These are phyloP conservation scores for Neodiprion lecontei DNA, from an alignment of 1,140 invertebrate species.

Conservation along the genomic window DNA sequence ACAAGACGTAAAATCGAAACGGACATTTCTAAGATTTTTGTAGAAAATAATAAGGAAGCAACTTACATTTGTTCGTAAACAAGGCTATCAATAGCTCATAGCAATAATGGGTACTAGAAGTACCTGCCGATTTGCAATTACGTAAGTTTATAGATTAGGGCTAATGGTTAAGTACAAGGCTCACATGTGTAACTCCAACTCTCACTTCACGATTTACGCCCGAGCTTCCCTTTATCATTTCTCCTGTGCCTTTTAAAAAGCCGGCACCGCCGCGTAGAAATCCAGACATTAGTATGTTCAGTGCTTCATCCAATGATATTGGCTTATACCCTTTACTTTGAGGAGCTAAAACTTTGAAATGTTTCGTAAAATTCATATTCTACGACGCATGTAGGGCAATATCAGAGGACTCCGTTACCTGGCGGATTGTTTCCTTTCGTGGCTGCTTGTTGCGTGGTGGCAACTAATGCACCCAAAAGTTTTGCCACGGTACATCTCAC, in stretches of 20 bases:
- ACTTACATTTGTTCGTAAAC: conserved; percentile 20
- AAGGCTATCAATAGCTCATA: conserved; percentile 11
- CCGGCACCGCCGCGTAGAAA: conserved; percentile 94
- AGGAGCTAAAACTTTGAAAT: conserved; percentile 56
- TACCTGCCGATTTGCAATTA: too few relatives aligned
- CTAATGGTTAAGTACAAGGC: conserved; percentile 34
- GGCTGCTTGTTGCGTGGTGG: conserved; percentile 76
- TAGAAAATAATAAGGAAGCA: too few relatives aligned
- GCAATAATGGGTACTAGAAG: not conserved
- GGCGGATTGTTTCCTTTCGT: conserved; percentile 55
- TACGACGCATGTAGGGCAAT: not conserved
- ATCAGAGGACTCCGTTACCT: conserved; percentile 58
- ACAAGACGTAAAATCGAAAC: too few relatives aligned
- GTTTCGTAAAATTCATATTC: not conserved
- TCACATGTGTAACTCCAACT: conserved; percentile 92
- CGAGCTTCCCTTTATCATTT: conserved; percentile 95
- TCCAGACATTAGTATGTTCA: conserved; percentile 92
- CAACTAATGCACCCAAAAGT: conserved; percentile 85
- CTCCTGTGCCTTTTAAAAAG: conserved; percentile 92
- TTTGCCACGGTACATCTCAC: conserved; percentile 91
- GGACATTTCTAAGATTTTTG: too few relatives aligned
- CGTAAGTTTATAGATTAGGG: too few relatives aligned
- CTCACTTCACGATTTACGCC: conserved; percentile 93
- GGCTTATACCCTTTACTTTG: conserved; percentile 65
- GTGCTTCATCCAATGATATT: conserved; percentile 89